Evolutionary conservation across 2,797 vertebrate genomes (phyloP).

Genomic region (Chelmon rostratus): DNA sequence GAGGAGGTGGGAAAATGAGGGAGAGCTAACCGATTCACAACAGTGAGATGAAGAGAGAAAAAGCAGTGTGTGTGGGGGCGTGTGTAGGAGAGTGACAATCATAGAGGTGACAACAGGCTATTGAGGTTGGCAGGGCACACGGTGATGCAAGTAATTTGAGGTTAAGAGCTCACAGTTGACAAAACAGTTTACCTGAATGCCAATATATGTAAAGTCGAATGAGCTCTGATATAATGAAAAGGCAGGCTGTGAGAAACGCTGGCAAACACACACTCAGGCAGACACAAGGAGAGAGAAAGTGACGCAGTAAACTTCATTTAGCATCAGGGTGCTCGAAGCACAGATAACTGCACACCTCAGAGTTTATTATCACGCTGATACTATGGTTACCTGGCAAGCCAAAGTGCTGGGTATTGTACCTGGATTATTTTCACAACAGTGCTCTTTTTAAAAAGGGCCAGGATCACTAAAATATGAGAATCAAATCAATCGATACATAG

Average conservation of each 20-base stretch:
- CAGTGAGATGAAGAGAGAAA: slow-evolving; percentile 29
- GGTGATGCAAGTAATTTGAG: slow-evolving; percentile 63
- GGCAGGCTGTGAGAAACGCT: slow-evolving; percentile 4
- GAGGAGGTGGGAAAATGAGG: slow-evolving; percentile 22
- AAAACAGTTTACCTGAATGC: slow-evolving; percentile 62
- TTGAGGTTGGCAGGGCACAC: slow-evolving; percentile 58
- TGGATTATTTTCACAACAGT: not conserved
- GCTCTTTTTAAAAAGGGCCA: not conserved
- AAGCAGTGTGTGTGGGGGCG: not conserved
- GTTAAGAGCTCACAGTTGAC: slow-evolving; percentile 60
- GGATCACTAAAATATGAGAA: not conserved
- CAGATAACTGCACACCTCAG: slow-evolving; percentile 22
- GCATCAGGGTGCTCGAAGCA: slow-evolving; percentile 21
- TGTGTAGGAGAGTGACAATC: slow-evolving; percentile 49
- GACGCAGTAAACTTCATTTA: slow-evolving; percentile 18
- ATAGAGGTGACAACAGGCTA: slow-evolving; percentile 52
- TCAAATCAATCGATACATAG: not conserved
- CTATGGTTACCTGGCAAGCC: slow-evolving; percentile 10
- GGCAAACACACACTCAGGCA: slow-evolving; percentile 15
- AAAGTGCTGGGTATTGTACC: not conserved
- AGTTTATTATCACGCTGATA: slow-evolving; percentile 34
- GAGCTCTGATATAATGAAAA: slow-evolving; percentile 49
- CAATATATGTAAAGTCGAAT: slow-evolving; percentile 51
- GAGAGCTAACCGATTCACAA: slow-evolving; percentile 37
- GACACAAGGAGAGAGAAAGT: not conserved